A percentile compares a stretch with the other conserved stretches of the same genome.
These are phyloP conservation scores for Proisotoma minuta DNA, from an alignment of 2,888 invertebrate species.

Conservation along the genomic window DNA sequence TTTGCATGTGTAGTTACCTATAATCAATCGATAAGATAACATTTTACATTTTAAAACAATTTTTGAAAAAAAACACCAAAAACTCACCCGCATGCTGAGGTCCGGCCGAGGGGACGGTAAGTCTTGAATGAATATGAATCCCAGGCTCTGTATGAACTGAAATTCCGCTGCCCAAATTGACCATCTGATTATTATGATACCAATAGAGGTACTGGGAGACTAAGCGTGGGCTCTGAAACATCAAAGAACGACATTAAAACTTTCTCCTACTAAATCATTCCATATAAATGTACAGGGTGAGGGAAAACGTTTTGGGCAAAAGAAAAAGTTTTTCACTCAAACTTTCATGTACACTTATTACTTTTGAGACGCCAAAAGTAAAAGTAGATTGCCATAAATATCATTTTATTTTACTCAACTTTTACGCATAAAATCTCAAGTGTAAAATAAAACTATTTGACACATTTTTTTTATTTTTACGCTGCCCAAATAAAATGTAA, in stretches of 20 bases:
- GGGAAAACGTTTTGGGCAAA: too few relatives aligned
- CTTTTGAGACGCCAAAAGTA: too few relatives aligned
- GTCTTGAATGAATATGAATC: slow-evolving; percentile 62
- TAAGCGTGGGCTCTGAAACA: slow-evolving; percentile 68
- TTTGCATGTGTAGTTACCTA: slow-evolving; percentile 86
- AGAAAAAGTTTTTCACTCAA: too few relatives aligned
- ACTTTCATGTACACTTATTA: too few relatives aligned
- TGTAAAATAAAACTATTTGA: too few relatives aligned
- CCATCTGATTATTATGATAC: slow-evolving; percentile 91
- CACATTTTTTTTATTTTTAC: too few relatives aligned
- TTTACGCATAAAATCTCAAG: too few relatives aligned
- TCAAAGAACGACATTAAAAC: slow-evolving; percentile 21
- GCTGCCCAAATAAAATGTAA: too few relatives aligned
- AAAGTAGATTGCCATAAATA: too few relatives aligned
- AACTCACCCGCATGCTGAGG: slow-evolving; percentile 42
- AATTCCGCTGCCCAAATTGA: slow-evolving; percentile 72
- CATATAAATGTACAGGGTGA: too few relatives aligned
- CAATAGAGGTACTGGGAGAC: slow-evolving; percentile 89
- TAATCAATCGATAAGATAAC: slow-evolving; percentile 50
- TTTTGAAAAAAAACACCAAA: background rate
- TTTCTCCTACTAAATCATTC: background rate
- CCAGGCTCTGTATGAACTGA: slow-evolving; percentile 75
- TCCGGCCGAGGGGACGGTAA: slow-evolving; percentile 51
- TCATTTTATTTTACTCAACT: too few relatives aligned
- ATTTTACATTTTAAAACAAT: background rate